phyloP scores from a whole-genome alignment of 2,113 vertebrate genomes.

The Collichthys lucidus region DNA sequence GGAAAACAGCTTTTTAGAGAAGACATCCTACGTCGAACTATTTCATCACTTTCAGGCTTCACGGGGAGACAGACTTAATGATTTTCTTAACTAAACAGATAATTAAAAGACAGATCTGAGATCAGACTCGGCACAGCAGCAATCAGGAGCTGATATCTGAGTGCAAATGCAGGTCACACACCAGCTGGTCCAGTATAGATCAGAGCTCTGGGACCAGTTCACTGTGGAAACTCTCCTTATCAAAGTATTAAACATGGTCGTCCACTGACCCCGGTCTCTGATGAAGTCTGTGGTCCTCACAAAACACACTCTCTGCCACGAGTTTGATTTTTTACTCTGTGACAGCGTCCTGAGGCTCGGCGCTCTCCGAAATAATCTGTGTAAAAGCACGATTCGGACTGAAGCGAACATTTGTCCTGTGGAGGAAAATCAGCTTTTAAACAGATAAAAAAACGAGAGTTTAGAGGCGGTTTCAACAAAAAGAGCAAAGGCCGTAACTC shows the following conservation, averaged over 20 bases:
- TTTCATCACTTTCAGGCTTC: too few species aligned
- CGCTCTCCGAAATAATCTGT: conserved; percentile 39
- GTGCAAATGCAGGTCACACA: background rate
- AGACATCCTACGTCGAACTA: too few species aligned
- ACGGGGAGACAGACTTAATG: too few species aligned
- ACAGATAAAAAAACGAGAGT: conserved; percentile 21
- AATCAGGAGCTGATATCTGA: background rate
- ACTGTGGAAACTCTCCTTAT: background rate
- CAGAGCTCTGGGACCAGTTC: background rate
- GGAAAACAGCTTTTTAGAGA: too few species aligned
- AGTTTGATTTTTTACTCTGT: conserved; percentile 6
- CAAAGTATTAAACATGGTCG: background rate
- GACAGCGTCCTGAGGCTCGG: conserved; percentile 7
- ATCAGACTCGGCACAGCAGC: background rate
- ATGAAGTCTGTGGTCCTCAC: background rate
- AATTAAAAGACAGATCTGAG: background rate
- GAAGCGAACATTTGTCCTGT: conserved; percentile 16
- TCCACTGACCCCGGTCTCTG: too few species aligned
- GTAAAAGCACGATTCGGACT: conserved; percentile 44
- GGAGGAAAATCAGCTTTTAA: conserved; percentile 27
- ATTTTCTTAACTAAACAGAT: too few species aligned
- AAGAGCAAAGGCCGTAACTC: background rate
- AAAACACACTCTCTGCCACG: conserved; percentile 9
- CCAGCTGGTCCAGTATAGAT: background rate
- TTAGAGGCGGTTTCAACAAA: too few species aligned